These are phyloP conservation scores for Bambusicola thoracicus DNA, from an alignment of 2,113 vertebrate genomes.

Conservation along the genomic window DNA sequence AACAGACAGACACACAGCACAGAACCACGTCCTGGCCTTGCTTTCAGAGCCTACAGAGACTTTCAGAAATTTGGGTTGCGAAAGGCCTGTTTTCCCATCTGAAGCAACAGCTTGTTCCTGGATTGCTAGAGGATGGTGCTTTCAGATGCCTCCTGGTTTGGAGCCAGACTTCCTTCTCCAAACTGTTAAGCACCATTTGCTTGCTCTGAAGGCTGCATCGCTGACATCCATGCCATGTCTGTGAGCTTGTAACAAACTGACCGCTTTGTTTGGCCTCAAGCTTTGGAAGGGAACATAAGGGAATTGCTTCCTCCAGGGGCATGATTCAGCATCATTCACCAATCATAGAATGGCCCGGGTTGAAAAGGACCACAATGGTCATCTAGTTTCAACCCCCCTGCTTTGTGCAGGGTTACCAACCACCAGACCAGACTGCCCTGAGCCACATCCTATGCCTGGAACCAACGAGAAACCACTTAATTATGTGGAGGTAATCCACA, in stretches of 20 bases:
- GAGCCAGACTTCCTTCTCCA: not conserved
- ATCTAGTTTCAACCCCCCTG: no score
- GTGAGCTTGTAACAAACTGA: slow-evolving; percentile 5
- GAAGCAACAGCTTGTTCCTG: not conserved
- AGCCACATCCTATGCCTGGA: not conserved
- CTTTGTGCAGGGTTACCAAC: no score
- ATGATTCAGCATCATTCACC: slow-evolving; percentile 44
- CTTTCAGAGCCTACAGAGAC: not conserved
- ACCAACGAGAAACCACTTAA: not conserved
- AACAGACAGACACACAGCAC: not conserved
- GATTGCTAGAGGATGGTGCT: not conserved
- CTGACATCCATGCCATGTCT: not conserved
- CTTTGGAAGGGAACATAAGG: slow-evolving; percentile 18
- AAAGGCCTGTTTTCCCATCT: not conserved
- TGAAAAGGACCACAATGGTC: no score
- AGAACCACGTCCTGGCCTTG: not conserved
- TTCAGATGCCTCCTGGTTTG: not conserved
- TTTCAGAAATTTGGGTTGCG: not conserved
- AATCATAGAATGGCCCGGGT: no score
- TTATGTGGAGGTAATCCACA: no score
- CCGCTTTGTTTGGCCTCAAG: slow-evolving; percentile 30
- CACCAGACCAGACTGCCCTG: no score
- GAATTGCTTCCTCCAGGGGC: slow-evolving; percentile 15
- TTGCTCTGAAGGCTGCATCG: not conserved
- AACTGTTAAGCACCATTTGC: not conserved